A percentile compares a stretch with the other conserved stretches of the same genome.
phyloP scores from a whole-genome alignment of 2,888 invertebrate genomes.

The Pachymerium ferrugineum region DNA sequence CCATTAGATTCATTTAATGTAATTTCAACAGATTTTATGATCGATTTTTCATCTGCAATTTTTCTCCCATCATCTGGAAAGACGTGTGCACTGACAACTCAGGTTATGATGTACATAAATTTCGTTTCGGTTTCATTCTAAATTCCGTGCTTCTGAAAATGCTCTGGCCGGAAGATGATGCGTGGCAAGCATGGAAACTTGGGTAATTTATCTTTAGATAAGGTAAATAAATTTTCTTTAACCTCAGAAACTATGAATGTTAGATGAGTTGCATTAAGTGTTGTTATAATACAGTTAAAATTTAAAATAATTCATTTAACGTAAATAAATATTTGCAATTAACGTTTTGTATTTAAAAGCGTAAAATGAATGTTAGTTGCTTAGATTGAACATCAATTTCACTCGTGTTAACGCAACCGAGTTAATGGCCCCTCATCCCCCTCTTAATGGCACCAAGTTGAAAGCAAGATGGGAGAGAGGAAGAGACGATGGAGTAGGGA shows the following conservation, averaged over 20 bases:
- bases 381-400: conserved; percentile 9
- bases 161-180: conserved; percentile 22
- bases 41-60: background rate
- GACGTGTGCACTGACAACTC: background rate
- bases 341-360: background rate
- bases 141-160: conserved; percentile 27
- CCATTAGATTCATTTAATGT: background rate
- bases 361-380: background rate
- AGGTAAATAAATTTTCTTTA: background rate
- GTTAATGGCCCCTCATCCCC: conserved; percentile 3
- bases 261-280: too few relatives aligned
- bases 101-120: conserved; percentile 8
- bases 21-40: background rate
- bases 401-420: conserved; percentile 13
- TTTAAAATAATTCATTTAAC: too few relatives aligned
- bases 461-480: conserved; percentile 8
- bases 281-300: too few relatives aligned
- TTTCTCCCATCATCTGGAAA: background rate
- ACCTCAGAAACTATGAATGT: background rate
- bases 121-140: conserved; percentile 4
- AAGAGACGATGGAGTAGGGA: conserved; percentile 4
- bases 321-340: too few relatives aligned
- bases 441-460: conserved; percentile 9
- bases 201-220: background rate
- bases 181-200: conserved; percentile 1